Evolutionary conservation across 2,888 invertebrate genomes (phyloP).

Genomic region (Rhogogaster chlorosoma): DNA sequence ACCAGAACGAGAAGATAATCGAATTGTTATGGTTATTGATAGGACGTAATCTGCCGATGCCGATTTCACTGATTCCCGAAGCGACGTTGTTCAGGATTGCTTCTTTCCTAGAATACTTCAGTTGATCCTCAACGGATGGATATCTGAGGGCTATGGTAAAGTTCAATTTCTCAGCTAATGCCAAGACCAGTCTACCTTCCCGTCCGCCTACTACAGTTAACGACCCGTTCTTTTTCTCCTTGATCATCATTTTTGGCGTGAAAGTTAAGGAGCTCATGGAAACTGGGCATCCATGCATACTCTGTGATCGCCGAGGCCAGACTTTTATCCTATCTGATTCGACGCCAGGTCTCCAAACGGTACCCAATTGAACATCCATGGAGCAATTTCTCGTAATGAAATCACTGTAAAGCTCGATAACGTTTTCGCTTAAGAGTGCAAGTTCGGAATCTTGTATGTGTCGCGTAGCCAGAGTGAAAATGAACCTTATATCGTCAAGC

Average conservation of each 20-base stretch:
- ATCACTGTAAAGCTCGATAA: slow-evolving; percentile 6
- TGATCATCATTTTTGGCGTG: slow-evolving; percentile 32
- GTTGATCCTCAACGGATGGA: not conserved
- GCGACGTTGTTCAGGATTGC: not conserved
- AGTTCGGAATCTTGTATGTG: not conserved
- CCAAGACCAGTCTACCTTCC: slow-evolving; percentile 12
- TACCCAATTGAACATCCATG: not conserved
- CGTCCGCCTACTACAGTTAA: slow-evolving; percentile 11
- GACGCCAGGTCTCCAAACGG: slow-evolving; percentile 16
- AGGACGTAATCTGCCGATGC: slow-evolving; percentile 32
- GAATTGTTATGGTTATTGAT: not conserved
- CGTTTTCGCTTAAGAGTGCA: not conserved
- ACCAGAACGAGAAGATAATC: not conserved
- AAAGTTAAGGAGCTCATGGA: slow-evolving; percentile 24
- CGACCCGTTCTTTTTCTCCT: slow-evolving; percentile 9
- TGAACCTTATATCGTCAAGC: not conserved
- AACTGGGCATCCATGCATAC: slow-evolving; percentile 12
- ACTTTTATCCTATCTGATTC: not conserved
- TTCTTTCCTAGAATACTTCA: not conserved
- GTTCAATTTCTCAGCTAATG: slow-evolving; percentile 5
- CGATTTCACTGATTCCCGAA: slow-evolving; percentile 15
- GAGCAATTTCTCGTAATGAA: not conserved
- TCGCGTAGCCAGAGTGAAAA: not conserved
- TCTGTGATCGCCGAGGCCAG: not conserved
- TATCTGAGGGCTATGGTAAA: slow-evolving; percentile 12